Evolutionary conservation across 2,888 invertebrate genomes (phyloP).

Genomic region (Clostera curtula): DNA sequence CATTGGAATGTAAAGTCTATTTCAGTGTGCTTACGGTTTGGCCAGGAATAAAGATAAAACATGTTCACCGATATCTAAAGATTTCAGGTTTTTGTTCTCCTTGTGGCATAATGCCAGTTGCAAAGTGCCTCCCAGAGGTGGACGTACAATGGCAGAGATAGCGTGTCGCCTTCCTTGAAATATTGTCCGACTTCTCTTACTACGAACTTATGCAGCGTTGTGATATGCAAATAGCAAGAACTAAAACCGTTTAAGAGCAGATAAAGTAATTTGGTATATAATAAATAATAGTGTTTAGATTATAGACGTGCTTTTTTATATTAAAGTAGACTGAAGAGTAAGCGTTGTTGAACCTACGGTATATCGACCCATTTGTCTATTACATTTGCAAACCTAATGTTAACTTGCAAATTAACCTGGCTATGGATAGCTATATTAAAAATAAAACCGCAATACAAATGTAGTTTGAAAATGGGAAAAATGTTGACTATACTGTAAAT

Average conservation of each 20-base stretch:
- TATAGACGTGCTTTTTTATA: too few relatives aligned
- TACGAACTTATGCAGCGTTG: conserved; percentile 40
- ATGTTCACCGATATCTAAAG: neutral
- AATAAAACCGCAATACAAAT: too few relatives aligned
- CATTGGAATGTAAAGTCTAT: neutral
- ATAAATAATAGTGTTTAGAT: too few relatives aligned
- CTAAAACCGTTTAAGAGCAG: conserved; percentile 65
- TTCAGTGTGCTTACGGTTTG: neutral
- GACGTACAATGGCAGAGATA: conserved; percentile 55
- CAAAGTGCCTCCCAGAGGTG: conserved; percentile 37
- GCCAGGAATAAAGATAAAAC: neutral
- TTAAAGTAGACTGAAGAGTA: too few relatives aligned
- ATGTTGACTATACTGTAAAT: too few relatives aligned
- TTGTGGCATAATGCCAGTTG: conserved; percentile 43
- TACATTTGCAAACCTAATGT: too few relatives aligned
- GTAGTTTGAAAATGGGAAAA: too few relatives aligned
- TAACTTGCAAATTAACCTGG: too few relatives aligned
- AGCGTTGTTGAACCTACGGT: too few relatives aligned
- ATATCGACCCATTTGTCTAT: too few relatives aligned
- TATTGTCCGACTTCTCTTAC: conserved; percentile 46
- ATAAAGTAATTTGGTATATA: conserved; percentile 58
- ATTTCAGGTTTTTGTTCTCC: conserved; percentile 5
- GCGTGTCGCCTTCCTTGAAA: conserved; percentile 53
- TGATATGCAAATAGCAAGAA: conserved; percentile 68
- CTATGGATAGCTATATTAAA: too few relatives aligned